phyloP scores from a whole-genome alignment of 2,113 vertebrate genomes.

The Cyphomyrus discorhynchus region DNA sequence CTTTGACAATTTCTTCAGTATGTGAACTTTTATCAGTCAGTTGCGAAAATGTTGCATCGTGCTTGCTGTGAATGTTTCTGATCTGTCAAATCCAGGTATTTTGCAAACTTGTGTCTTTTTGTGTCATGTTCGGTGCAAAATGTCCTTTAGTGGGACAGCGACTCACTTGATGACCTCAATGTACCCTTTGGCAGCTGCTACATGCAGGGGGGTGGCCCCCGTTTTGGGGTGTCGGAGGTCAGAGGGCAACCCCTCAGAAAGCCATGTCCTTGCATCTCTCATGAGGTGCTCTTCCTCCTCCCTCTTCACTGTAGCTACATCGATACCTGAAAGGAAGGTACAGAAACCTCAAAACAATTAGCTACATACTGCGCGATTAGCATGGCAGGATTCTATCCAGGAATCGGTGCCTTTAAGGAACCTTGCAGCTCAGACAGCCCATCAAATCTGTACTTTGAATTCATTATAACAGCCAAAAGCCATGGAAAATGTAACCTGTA shows the following conservation, averaged over 20 bases:
- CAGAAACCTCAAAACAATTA: not conserved
- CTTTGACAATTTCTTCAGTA: not conserved
- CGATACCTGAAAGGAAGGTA: slow-evolving; percentile 59
- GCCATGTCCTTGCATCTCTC: slow-evolving; percentile 79
- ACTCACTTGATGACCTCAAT: slow-evolving; percentile 85
- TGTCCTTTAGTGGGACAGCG: not conserved
- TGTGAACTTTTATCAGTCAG: not conserved
- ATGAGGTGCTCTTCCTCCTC: slow-evolving; percentile 85
- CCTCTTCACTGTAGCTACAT: slow-evolving; percentile 75
- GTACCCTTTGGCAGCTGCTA: slow-evolving; percentile 90
- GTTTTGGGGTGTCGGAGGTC: slow-evolving; percentile 71
- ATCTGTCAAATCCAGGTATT: not conserved
- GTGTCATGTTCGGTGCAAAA: not conserved
- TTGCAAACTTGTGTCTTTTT: not conserved
- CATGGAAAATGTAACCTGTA: not conserved
- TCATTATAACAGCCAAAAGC: not conserved
- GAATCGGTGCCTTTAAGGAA: not conserved
- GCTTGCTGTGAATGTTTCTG: not conserved
- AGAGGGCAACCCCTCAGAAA: slow-evolving; percentile 70
- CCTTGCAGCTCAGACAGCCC: not conserved
- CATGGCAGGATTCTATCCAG: not conserved
- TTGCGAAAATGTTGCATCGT: not conserved
- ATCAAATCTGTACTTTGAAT: not conserved
- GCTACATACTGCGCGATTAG: not conserved
- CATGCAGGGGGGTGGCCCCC: slow-evolving; percentile 83